Base-by-base conservation (phyloP, 2,888 invertebrate species). In the Mythimna impura region DNA sequence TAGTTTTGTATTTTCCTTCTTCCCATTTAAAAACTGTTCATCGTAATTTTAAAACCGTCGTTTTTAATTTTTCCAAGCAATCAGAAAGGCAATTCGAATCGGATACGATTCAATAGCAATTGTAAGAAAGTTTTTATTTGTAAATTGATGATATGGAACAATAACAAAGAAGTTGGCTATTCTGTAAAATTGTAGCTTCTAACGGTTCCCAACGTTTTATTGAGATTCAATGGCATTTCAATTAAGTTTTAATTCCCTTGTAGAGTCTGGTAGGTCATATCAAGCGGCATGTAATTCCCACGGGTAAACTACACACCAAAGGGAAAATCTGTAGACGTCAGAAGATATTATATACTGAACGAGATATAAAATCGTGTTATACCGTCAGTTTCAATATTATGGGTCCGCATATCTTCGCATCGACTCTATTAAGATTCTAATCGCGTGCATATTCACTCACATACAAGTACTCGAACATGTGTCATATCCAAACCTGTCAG, bases 401-500 rank as follows among this genome's bases (percentile, higher is more conserved):
- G 63, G 47, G 71, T 71, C 79, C 79, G 84, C 88, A 91, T 89
- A 87, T 86, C 88, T 89, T 87, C 83, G 86, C 87, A 85, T 81
- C 72, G 79, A 68, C 68, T 77, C 76, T 82, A 90, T 91, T 89
- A 86, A 86, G 87, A 94, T 91, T 93, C 93, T 73, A 80, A 75
- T 71, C 87, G 88, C 89, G 93, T 86, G 61, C 77, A 81, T 86
- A 86, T 86, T 87, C 87, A 86, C 87, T 88, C 84, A 85, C 89
- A 90, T 89, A 90, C 86, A 88, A 88, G 89, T 88, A 89, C 83
- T 87, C 81, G 79, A 89, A 95, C 95, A 96, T 93, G 91, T 96
- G 95, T 95, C 94, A 94, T 93, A 93, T 90, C 94, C 94, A 94
- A 94, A 94, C 87, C 87, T 80, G 93, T 91, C 87, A 80, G 85